Evolutionary conservation across 2,888 invertebrate genomes (phyloP), one percentile per base, ranked within the genome.

Genomic region (Ophion obscuratus): DNA sequence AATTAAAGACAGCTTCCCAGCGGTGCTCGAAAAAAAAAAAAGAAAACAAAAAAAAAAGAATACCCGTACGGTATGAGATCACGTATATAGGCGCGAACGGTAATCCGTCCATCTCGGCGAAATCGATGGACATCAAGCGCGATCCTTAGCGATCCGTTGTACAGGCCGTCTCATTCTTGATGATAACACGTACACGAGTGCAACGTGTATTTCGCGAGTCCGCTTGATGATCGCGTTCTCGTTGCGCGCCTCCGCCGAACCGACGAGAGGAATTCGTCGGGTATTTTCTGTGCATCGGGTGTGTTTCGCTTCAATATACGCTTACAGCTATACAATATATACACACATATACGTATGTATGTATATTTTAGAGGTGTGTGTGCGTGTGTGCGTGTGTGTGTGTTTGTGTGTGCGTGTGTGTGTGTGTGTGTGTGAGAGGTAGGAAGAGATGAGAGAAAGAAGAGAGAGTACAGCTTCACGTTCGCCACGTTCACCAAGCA

Each of bases 401-500:
- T n/a, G n/a, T n/a, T n/a, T n/a, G n/a, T n/a, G n/a, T n/a, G n/a
- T n/a, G n/a, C n/a, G n/a, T 36, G 27, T 27, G 27, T 27, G 27
- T 27, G 27, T 31, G 31, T 31, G 24, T 57, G 17, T 57, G 7
- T 71, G n/a, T 5, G 59, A n/a, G 44, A 74, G 44, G 24, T 24
- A 36, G 44, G 36, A 40, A 67, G 44, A 68, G 44, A 78, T 40
- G 59, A 57, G 57, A 40, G 57, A 40, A 78, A 68, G 68, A 61
- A 70, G 71, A 62, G 53, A 71, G 79, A 53, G 64, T 17, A 47
- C 66, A 79, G 57, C 53, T 59, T 71, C 79, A 59, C 84, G 76
- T 84, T 84, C 75, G 82, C 89, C 89, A 89, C 87, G 89, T 75
- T 87, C 87, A 78, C 88, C 89, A 89, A 89, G 90, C 90, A 90